Evolutionary conservation across 2,113 vertebrate species (phyloP).

Genomic region (Pelusios castaneus): DNA sequence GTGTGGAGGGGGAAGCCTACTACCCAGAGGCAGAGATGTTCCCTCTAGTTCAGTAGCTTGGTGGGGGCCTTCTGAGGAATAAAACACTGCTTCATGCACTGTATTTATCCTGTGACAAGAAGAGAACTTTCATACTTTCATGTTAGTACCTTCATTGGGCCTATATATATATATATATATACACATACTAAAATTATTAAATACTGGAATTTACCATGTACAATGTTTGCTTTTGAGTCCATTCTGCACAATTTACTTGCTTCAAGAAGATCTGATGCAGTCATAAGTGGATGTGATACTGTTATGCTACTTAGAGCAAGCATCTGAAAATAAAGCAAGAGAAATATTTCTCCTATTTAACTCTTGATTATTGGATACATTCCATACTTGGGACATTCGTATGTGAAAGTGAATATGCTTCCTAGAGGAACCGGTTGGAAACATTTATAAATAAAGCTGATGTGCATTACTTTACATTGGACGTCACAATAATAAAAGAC

Average conservation of each 20-base stretch:
- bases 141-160: not conserved
- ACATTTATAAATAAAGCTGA: accelerated
- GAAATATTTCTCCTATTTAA: not conserved
- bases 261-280: slow-evolving; percentile 83
- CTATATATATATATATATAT: too few species aligned
- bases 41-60: not conserved
- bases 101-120: not conserved
- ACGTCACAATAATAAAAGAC: not conserved
- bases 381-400: not conserved
- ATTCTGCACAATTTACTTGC: slow-evolving; percentile 78
- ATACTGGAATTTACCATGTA: slow-evolving; percentile 84
- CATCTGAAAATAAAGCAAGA: slow-evolving; percentile 78
- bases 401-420: not conserved
- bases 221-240: slow-evolving; percentile 89
- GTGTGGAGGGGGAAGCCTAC: not conserved
- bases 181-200: not conserved
- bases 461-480: accelerated
- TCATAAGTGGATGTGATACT: slow-evolving; percentile 76
- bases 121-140: not conserved
- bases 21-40: not conserved
- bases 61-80: not conserved
- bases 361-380: not conserved
- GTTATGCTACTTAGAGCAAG: slow-evolving; percentile 81
- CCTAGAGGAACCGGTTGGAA: not conserved
- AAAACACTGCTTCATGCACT: not conserved